phyloP scores from a whole-genome alignment of 2,888 invertebrate genomes.

The Octodonta nipae region DNA sequence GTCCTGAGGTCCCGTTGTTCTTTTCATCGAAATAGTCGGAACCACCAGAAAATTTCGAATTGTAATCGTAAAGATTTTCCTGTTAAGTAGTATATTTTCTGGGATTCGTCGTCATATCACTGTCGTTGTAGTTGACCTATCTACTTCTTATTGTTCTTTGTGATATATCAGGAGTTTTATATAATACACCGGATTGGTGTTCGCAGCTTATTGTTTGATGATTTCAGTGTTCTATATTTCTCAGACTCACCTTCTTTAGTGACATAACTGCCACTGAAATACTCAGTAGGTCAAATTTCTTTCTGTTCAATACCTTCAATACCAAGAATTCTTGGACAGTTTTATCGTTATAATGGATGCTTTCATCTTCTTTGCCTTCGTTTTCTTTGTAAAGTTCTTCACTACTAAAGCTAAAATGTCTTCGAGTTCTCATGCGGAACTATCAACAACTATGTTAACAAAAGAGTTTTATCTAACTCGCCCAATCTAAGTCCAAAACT shows the following conservation, averaged over 20 bases:
- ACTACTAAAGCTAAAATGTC: constrained; percentile 97
- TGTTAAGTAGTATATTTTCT: constrained; percentile 87
- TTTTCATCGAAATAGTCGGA: constrained; percentile 95
- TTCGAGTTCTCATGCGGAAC: constrained; percentile 96
- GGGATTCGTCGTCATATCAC: constrained; percentile 69
- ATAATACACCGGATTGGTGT: constrained; percentile 99
- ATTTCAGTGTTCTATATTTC: constrained; percentile 90
- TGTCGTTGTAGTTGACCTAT: constrained; percentile 92
- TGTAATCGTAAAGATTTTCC: constrained; percentile 90
- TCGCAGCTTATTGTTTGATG: constrained; percentile 95
- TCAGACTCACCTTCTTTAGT: constrained; percentile 92
- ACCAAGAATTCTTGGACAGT: constrained; percentile 82
- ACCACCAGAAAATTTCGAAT: constrained; percentile 88
- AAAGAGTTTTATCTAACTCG: no score
- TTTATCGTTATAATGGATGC: constrained; percentile 91
- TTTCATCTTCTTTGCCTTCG: constrained; percentile 75
- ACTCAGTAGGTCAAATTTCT: constrained; percentile 98
- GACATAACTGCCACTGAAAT: constrained; percentile 88
- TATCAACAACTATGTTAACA: constrained; percentile 87
- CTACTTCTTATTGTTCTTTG: constrained; percentile 98
- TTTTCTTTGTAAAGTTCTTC: constrained; percentile 98
- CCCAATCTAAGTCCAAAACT: no score
- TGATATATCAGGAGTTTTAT: constrained; percentile 95
- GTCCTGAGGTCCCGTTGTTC: constrained; percentile 55
- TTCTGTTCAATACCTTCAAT: constrained; percentile 94